Percentiles rank a stretch among this genome's conserved stretches.
phyloP scores from a whole-genome alignment of 2,888 invertebrate species.

The Luffia ferchaultella region DNA sequence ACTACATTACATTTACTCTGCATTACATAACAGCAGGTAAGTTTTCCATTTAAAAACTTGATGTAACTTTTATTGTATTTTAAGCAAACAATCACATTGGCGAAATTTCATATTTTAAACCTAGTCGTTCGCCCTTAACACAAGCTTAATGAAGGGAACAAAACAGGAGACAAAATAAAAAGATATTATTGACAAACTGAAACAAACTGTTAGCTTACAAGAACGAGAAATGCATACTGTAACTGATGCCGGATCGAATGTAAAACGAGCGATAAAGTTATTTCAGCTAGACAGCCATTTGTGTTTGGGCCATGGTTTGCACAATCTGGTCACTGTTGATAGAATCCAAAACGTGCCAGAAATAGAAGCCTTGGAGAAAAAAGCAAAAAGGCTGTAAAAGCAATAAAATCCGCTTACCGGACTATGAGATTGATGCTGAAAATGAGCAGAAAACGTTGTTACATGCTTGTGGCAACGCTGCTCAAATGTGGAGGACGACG shows the following conservation, averaged over 20 bases:
- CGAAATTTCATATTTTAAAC: background rate
- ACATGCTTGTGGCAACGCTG: background rate
- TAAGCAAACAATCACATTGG: background rate
- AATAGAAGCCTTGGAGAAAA: background rate
- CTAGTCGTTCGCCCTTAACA: background rate
- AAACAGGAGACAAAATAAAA: slow-evolving; percentile 4
- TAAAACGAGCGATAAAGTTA: slow-evolving; percentile 4
- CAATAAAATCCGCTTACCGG: background rate
- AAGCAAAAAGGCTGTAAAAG: slow-evolving; percentile 1
- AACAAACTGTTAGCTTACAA: background rate
- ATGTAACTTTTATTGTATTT: background rate
- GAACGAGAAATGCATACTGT: slow-evolving; percentile 1
- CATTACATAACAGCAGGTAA: background rate
- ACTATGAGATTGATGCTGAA: background rate
- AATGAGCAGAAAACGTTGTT: background rate
- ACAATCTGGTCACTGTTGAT: slow-evolving; percentile 6
- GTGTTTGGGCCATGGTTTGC: slow-evolving; percentile 4
- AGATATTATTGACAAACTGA: background rate
- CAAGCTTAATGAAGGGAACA: background rate
- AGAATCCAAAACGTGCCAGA: slow-evolving; percentile 1
- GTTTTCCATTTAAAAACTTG: background rate
- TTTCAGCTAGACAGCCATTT: background rate
- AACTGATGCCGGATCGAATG: slow-evolving; percentile 3
- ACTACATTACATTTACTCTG: background rate
- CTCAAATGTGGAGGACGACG: background rate